Evolutionary conservation across 2,888 invertebrate genomes (phyloP).

Genomic region (Philhelius pedissequus): DNA sequence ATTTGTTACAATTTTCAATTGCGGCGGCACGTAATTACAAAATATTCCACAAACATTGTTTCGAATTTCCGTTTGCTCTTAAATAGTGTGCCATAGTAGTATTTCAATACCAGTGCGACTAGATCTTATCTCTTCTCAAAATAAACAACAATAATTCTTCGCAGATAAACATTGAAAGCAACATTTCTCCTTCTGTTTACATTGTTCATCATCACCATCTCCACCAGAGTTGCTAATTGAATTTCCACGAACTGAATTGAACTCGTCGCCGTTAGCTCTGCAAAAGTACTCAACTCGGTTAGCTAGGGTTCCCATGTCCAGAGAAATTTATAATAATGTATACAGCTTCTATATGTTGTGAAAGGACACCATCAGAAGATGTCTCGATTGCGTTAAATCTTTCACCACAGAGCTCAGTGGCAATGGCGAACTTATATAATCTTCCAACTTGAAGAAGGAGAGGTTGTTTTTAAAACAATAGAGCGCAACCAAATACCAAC

Average conservation of each 20-base stretch:
- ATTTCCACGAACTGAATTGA: conserved; percentile 53
- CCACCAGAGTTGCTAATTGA: conserved; percentile 48
- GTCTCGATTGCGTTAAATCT: conserved; percentile 64
- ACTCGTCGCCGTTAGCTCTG: conserved; percentile 3
- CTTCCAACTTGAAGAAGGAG: neutral
- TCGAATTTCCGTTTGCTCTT: conserved; percentile 7
- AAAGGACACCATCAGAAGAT: conserved; percentile 27
- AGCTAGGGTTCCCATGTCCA: neutral
- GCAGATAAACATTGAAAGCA: conserved; percentile 28
- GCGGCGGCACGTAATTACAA: conserved; percentile 11
- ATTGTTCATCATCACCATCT: conserved; percentile 45
- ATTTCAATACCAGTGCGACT: neutral
- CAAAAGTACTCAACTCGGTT: conserved; percentile 37
- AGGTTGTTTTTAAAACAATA: neutral
- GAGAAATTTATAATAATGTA: neutral
- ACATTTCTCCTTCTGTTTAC: conserved; percentile 31
- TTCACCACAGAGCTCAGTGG: conserved; percentile 30
- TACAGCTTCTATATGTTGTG: conserved; percentile 1
- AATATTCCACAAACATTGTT: conserved; percentile 24
- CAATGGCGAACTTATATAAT: neutral
- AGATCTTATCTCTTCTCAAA: conserved; percentile 5
- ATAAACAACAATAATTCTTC: conserved; percentile 27
- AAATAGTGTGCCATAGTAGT: neutral
- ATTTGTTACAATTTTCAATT: conserved; percentile 18
- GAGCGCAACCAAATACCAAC: conserved; percentile 41